Evolutionary conservation across 2,113 vertebrate genomes (phyloP), one percentile per base, ranked within the genome.

Genomic region (Urocolius indicus): DNA sequence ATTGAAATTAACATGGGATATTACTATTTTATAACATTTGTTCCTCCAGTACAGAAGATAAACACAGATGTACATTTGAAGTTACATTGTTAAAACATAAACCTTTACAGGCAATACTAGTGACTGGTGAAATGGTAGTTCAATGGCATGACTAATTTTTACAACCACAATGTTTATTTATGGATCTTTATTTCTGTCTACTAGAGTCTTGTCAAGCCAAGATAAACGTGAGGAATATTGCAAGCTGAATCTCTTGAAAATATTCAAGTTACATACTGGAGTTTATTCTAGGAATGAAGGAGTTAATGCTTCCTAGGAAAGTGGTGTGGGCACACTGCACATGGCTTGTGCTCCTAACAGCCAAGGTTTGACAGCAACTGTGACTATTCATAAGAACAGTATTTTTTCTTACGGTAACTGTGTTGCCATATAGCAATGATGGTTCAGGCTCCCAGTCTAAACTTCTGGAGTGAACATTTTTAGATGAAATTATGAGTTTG

Each of bases 61-160:
- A 95, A 89, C 77, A 92, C 29, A 89, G 61, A 91, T 57, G 51
- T 38, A 77, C 83, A 80, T 87, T 85, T 77, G 72, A 93, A 95
- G 48, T 57, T 46, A 45, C n/a, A 55, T 16, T 69, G 62, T 61
- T 86, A 85, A 74, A 36, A 71, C 17, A 38, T 36, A 90, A 77
- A 92, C 4, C 14, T 95, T 95, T 73, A 84, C 27, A 69, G 30
- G 32, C 62, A 79, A 68, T 91, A 55, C 73, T 91, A 84, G 32
- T 91, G 80, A 80, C 61, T 87, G 83, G 19, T 72, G 36, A 80
- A 95, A 85, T 69, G 87, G 36, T 38, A 89, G 81, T 79, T 93
- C 77, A 75, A 85, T 95, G 45, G 52, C 30, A 16, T 48, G 30
- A 76, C 20, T 85, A 46, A 69, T 54, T 95, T 94, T 80, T 85